phyloP scores from a whole-genome alignment of 2,797 vertebrate genomes.

The Tiaroga cobitis region DNA sequence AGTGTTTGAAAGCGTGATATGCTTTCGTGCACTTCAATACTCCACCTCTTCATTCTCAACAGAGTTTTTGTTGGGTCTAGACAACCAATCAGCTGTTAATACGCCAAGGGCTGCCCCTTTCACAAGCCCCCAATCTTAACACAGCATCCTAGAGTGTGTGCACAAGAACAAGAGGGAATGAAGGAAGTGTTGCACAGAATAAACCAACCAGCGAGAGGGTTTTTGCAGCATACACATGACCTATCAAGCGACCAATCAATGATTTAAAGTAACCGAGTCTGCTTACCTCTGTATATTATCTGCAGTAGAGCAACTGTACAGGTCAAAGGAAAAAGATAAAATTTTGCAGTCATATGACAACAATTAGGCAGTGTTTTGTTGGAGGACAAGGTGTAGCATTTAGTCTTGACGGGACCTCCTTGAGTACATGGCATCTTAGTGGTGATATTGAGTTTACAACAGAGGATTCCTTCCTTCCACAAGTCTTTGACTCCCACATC shows the following conservation, averaged over 20 bases:
- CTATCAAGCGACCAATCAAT: constrained; percentile 26
- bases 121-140: constrained; percentile 28
- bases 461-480: constrained; percentile 49
- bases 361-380: not conserved
- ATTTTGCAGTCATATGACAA: constrained; percentile 1
- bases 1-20: not conserved
- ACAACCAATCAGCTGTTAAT: constrained; percentile 44
- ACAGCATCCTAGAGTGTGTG: not conserved
- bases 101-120: constrained; percentile 6
- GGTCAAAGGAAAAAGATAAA: constrained; percentile 11
- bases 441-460: constrained; percentile 57
- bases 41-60: constrained; percentile 8
- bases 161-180: constrained; percentile 10
- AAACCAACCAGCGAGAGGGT: constrained; percentile 31
- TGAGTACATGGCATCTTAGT: constrained; percentile 59
- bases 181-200: not conserved
- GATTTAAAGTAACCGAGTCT: constrained; percentile 8
- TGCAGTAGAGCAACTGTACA: not conserved
- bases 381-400: not conserved
- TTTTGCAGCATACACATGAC: constrained; percentile 9
- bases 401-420: not conserved
- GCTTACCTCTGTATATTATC: not conserved
- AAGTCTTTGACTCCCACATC: constrained; percentile 46
- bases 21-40: not conserved
- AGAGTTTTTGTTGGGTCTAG: not conserved